phyloP scores from a whole-genome alignment of 2,113 vertebrate species.

The Hypanus sabinus region DNA sequence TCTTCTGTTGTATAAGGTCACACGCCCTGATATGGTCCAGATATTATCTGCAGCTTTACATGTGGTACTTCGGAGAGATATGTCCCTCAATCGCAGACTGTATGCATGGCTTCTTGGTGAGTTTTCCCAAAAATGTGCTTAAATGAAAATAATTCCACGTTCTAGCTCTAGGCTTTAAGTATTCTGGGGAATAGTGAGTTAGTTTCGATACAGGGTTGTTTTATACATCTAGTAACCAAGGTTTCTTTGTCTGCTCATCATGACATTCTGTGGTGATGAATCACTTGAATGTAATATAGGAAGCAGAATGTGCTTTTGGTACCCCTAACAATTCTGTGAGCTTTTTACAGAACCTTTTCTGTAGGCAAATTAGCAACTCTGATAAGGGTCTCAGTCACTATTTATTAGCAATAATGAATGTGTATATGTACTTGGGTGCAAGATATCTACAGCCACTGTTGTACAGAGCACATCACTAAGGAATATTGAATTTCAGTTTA shows the following conservation, averaged over 20 bases:
- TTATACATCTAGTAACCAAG: neutral
- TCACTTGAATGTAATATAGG: neutral
- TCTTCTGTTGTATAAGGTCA: conserved; percentile 65
- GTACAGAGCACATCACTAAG: neutral
- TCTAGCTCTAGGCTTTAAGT: neutral
- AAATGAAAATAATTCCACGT: neutral
- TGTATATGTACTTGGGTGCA: neutral
- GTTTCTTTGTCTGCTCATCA: neutral
- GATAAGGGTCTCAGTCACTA: neutral
- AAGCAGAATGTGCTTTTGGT: neutral
- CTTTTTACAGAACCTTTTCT: neutral
- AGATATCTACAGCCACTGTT: neutral
- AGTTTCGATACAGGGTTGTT: neutral
- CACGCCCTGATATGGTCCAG: conserved; percentile 89
- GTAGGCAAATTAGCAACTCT: neutral
- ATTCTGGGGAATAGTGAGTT: neutral
- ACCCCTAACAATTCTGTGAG: neutral
- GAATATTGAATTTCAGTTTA: neutral
- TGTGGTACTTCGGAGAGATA: conserved; percentile 92
- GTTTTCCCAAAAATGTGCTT: conserved; percentile 41
- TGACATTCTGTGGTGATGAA: neutral
- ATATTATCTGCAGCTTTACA: conserved; percentile 95
- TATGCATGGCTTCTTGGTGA: conserved; percentile 96
- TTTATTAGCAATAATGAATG: no score
- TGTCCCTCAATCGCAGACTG: conserved; percentile 95